Evolutionary conservation across 2,797 vertebrate genomes (phyloP).

Genomic region (Premnoplex brunnescens): DNA sequence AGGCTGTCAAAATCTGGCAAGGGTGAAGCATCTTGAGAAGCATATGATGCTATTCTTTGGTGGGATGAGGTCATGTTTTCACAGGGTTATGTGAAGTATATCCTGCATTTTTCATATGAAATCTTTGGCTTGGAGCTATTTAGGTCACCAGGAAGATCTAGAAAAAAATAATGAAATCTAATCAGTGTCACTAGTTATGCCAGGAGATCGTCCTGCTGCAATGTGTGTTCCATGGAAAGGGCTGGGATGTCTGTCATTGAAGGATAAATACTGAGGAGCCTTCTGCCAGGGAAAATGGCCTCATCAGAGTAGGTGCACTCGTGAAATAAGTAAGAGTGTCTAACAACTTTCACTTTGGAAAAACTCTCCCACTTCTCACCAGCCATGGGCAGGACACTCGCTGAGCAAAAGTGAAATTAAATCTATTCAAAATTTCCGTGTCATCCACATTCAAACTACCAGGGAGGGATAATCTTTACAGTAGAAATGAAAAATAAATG

Average conservation of each 20-base stretch:
- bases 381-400: neutral
- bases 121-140: neutral
- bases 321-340: neutral
- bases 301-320: neutral
- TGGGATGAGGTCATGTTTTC: neutral
- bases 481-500: slow-evolving; percentile 30
- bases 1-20: neutral
- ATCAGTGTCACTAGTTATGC: neutral
- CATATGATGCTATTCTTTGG: neutral
- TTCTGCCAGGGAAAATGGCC: neutral
- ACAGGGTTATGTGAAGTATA: neutral
- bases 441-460: neutral
- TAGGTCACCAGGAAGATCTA: neutral
- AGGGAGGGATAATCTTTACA: neutral
- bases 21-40: neutral
- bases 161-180: neutral
- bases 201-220: neutral
- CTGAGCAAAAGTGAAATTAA: slow-evolving; percentile 9
- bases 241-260: neutral
- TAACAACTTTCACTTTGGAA: neutral
- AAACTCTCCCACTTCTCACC: slow-evolving; percentile 17
- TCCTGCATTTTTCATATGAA: neutral
- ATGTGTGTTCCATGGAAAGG: neutral
- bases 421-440: neutral
- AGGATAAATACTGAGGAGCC: neutral